phyloP scores from a whole-genome alignment of 2,797 vertebrate genomes.

The Leptoclinus maculatus region DNA sequence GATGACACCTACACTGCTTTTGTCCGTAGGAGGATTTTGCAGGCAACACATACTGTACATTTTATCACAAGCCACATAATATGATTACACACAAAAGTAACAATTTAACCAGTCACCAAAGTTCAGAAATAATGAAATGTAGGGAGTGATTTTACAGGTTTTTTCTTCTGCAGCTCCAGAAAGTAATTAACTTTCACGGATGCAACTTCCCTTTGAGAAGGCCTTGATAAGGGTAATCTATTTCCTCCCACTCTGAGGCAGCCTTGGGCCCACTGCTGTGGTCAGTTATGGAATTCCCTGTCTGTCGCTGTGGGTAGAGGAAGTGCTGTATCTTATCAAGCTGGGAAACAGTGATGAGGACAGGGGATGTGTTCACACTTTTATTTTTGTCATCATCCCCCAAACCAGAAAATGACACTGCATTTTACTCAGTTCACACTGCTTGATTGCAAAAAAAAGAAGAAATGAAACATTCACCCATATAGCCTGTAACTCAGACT shows the following conservation, averaged over 20 bases:
- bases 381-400: constrained; percentile 5
- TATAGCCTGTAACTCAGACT: neutral
- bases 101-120: constrained; percentile 25
- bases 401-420: neutral
- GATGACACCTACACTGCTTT: neutral
- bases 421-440: neutral
- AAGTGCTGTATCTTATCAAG: constrained; percentile 15
- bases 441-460: neutral
- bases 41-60: neutral
- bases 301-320: neutral
- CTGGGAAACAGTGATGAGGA: neutral
- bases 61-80: neutral
- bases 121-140: constrained; percentile 58
- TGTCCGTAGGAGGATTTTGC: neutral
- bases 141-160: constrained; percentile 39
- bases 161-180: constrained; percentile 40
- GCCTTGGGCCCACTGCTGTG: constrained; percentile 43
- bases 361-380: neutral
- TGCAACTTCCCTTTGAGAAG: constrained; percentile 64
- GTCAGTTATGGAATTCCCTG: constrained; percentile 42
- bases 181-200: constrained; percentile 69
- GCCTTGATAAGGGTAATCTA: constrained; percentile 69
- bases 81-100: constrained; percentile 5
- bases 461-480: neutral
- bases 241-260: constrained; percentile 61